Percentiles rank a stretch among this genome's conserved stretches.
Conservation (phyloP, 2,888 invertebrate species). For the Lutraria lutraria region DNA sequence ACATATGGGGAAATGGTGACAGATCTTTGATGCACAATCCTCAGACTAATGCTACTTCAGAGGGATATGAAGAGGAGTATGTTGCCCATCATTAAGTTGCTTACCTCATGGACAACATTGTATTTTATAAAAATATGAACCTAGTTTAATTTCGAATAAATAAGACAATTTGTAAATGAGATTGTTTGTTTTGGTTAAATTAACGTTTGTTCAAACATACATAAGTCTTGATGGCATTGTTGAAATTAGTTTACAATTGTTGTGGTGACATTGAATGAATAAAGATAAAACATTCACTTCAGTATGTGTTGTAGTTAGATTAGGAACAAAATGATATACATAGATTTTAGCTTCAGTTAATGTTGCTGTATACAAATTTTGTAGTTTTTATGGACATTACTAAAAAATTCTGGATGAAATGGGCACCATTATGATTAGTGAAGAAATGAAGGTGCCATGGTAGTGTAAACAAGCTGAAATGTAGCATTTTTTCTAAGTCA, state of each 20-base stretch:
- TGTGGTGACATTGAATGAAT: background rate
- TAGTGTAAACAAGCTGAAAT: no score
- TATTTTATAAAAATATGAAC: background rate
- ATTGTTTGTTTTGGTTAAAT: background rate
- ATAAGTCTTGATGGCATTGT: no score
- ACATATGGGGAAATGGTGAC: constrained; percentile 98
- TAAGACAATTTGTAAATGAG: background rate
- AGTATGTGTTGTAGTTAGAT: no score
- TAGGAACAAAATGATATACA: no score
- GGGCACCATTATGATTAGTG: no score
- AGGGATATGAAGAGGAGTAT: constrained; percentile 91
- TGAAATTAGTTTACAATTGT: no score
- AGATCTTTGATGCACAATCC: constrained; percentile 95
- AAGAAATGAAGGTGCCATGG: no score
- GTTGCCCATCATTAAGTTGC: constrained; percentile 17
- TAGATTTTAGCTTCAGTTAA: no score
- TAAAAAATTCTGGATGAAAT: no score
- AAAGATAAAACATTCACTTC: background rate
- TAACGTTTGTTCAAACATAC: background rate
- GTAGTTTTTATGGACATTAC: no score
- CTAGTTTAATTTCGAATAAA: background rate
- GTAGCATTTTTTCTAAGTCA: no score
- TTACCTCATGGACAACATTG: background rate
- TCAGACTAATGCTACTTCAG: constrained; percentile 92
- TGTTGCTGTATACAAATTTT: no score